Conservation (phyloP, 2,888 invertebrate species). For the Cordilura impudica region DNA sequence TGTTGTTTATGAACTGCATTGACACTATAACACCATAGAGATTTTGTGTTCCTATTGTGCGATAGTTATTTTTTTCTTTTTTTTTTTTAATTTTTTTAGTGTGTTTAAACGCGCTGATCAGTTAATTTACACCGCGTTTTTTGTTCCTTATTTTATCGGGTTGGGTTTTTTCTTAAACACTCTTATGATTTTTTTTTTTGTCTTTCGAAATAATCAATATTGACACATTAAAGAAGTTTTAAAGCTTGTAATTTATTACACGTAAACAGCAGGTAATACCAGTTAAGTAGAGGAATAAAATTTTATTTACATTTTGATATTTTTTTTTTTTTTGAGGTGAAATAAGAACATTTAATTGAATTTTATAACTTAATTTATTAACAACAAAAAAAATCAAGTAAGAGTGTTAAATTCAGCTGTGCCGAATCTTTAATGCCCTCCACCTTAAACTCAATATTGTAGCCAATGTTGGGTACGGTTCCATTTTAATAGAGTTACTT, state of each 20-base stretch:
- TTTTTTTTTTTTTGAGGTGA: not conserved
- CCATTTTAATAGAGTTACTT: no score
- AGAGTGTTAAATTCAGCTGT: no score
- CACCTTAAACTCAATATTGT: no score
- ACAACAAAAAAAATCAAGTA: no score
- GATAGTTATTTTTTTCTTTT: constrained; percentile 6
- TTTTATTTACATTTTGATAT: no score
- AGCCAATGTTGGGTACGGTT: no score
- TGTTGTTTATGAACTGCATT: constrained; percentile 53
- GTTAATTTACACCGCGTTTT: constrained; percentile 53
- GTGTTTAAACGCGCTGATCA: constrained; percentile 52
- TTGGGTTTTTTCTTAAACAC: not conserved
- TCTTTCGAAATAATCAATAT: constrained; percentile 20
- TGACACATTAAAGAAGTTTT: constrained; percentile 16
- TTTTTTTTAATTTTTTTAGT: constrained; percentile 1
- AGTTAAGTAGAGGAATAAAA: not conserved
- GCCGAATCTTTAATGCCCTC: no score
- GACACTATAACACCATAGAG: constrained; percentile 61
- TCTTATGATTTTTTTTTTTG: not conserved
- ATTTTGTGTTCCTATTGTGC: constrained; percentile 44
- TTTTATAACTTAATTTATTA: no score
- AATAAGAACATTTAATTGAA: no score
- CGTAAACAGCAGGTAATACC: not conserved
- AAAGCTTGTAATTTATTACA: constrained; percentile 13
- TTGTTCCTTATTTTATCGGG: not conserved